These are phyloP conservation scores for Euthynnus affinis DNA, from an alignment of 2,797 vertebrate genomes.

Conservation along the genomic window DNA sequence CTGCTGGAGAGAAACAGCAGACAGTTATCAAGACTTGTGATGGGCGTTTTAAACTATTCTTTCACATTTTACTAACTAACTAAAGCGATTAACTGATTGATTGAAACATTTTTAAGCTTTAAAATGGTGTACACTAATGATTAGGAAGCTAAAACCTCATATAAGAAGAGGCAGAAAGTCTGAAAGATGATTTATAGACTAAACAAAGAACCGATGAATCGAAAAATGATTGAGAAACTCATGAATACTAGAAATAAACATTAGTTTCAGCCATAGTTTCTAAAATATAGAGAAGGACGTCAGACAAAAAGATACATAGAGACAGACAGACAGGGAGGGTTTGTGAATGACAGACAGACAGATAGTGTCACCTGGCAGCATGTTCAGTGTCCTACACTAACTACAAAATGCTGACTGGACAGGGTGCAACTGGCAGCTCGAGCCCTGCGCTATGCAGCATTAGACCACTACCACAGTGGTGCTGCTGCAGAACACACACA, in stretches of 20 bases:
- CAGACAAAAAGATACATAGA: not conserved
- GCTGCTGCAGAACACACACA: conserved; percentile 15
- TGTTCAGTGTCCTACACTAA: conserved; percentile 17
- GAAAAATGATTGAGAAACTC: not conserved
- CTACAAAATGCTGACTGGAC: conserved; percentile 61
- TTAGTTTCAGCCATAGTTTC: not conserved
- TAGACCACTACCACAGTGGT: conserved; percentile 16
- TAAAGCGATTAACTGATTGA: not conserved
- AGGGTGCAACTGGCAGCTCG: conserved; percentile 33
- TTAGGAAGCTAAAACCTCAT: not conserved
- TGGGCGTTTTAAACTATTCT: no score
- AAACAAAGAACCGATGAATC: not conserved
- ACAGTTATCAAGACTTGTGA: no score
- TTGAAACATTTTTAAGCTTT: not conserved
- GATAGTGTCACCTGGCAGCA: conserved; percentile 51
- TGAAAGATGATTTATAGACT: no score
- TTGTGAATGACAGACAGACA: conserved; percentile 19
- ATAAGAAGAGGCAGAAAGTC: no score
- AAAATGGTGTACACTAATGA: not conserved
- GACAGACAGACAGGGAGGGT: not conserved
- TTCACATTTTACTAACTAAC: not conserved
- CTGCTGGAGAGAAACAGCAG: no score
- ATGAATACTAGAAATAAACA: not conserved
- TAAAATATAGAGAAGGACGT: not conserved
- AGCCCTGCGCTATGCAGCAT: conserved; percentile 47